These are phyloP conservation scores for Hemicordylus capensis DNA, from an alignment of 2,113 vertebrate species.

Conservation along the genomic window DNA sequence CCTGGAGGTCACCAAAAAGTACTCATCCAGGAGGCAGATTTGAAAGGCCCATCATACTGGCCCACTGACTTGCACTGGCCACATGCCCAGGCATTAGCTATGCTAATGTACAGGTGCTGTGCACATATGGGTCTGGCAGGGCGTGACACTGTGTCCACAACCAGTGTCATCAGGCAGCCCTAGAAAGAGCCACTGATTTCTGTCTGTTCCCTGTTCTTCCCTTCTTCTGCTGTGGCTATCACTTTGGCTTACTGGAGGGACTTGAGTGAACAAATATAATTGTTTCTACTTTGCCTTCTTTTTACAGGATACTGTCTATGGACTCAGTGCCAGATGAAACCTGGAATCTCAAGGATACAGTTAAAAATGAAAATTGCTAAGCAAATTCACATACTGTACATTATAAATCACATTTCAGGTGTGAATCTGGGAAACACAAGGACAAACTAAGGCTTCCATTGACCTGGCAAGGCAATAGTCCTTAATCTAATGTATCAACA, in stretches of 20 bases:
- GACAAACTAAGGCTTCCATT: background rate
- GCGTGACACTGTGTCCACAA: background rate
- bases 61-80: background rate
- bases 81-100: background rate
- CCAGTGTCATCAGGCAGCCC: background rate
- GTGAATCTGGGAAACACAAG: background rate
- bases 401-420: background rate
- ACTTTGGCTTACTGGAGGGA: background rate
- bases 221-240: too few species aligned
- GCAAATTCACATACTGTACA: background rate
- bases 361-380: fast-evolving
- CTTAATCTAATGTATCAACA: background rate
- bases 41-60: background rate
- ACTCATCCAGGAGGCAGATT: background rate
- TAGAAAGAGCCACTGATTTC: too few species aligned
- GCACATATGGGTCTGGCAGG: too few species aligned
- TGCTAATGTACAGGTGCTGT: too few species aligned
- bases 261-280: background rate
- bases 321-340: slow-evolving; percentile 56
- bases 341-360: fast-evolving
- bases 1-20: background rate
- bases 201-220: too few species aligned
- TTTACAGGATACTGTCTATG: slow-evolving; percentile 66
- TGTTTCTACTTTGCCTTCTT: background rate
- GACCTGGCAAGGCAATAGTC: background rate